Evolutionary conservation across 1,140 invertebrate species (phyloP).

Genomic region (Anastrepha obliqua): DNA sequence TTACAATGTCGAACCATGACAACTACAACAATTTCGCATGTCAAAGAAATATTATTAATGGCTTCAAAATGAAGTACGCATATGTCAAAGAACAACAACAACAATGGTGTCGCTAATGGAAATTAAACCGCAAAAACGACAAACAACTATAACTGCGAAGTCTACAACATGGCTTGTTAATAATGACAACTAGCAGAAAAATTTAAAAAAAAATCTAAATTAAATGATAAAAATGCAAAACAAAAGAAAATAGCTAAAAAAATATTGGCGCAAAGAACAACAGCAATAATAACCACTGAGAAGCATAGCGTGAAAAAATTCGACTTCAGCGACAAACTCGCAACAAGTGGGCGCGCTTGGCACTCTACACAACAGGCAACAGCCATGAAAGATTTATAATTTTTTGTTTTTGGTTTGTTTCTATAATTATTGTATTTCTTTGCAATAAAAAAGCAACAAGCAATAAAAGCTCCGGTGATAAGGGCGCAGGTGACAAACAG

Average conservation of each 20-base stretch:
- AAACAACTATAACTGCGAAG: background rate
- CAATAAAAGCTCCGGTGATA: too few species aligned
- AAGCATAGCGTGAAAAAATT: background rate
- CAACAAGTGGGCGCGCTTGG: background rate
- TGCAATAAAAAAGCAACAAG: too few species aligned
- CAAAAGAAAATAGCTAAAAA: too few species aligned
- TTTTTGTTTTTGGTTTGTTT: too few species aligned
- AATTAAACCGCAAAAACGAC: background rate
- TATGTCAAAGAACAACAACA: background rate
- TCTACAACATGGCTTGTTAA: slow-evolving; percentile 25
- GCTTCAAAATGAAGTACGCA: slow-evolving; percentile 18
- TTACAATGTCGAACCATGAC: slow-evolving; percentile 23
- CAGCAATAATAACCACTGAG: background rate
- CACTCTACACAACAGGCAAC: background rate
- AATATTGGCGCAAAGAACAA: too few species aligned
- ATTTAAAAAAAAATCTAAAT: background rate
- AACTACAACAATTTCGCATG: slow-evolving; percentile 54
- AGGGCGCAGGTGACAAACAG: too few species aligned
- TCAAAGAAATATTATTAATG: slow-evolving; percentile 55
- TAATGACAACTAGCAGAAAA: slow-evolving; percentile 32
- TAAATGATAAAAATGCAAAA: background rate
- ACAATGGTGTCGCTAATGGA: background rate
- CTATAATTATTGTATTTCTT: too few species aligned
- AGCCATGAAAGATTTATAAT: background rate
- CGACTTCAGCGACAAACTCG: background rate